Evolutionary conservation across 2,113 vertebrate species (phyloP), one percentile per base, ranked within the genome.

Genomic region (Chelonoidis abingdonii): DNA sequence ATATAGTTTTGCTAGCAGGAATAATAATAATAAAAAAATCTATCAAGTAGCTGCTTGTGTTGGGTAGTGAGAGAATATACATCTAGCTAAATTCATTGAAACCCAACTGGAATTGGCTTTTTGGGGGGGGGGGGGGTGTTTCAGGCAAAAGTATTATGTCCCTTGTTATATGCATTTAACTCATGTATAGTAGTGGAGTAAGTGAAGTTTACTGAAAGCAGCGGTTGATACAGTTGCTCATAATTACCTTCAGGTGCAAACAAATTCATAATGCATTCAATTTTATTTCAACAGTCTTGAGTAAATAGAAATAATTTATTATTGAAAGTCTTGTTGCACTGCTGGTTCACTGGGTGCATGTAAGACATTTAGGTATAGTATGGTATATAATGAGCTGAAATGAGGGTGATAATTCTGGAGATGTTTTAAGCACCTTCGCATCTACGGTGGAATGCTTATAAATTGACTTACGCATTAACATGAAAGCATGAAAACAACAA

Each of bases 281-380:
- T 96, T 96, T 83, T 88, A 88, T 90, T 89, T 47, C 81, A 52
- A 94, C 54, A 57, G 24, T 91, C 82, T 57, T 92, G 81, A 87
- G 87, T 95, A 94, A 97, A 97, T 97, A 92, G 93, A 93, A 90
- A 90, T 79, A 88, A 96, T 97, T 97, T 96, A 95, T 96, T 93
- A 96, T 88, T 96, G 95, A 97, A 93, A 92, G 88, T 35, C 31
- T 84, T 53, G 72, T 90, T 86, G 56, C 50, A 65, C 38, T 29
- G 81, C 57, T 9, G 29, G 47, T 65, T 93, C 88, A 84, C 87
- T 59, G 93, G 93, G 95, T 91, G 87, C 87, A 84, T 72, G 69
- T 83, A 88, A 94, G 96, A 94, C 92, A 95, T 96, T 97, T 96
- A 86, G 82, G 84, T 92, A 93, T 83, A 86, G 93, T 83, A 72